A percentile compares a stretch with the other conserved stretches of the same genome.
These are phyloP conservation scores for Phoenicopterus ruber DNA, from an alignment of 2,113 vertebrate species.

Conservation along the genomic window DNA sequence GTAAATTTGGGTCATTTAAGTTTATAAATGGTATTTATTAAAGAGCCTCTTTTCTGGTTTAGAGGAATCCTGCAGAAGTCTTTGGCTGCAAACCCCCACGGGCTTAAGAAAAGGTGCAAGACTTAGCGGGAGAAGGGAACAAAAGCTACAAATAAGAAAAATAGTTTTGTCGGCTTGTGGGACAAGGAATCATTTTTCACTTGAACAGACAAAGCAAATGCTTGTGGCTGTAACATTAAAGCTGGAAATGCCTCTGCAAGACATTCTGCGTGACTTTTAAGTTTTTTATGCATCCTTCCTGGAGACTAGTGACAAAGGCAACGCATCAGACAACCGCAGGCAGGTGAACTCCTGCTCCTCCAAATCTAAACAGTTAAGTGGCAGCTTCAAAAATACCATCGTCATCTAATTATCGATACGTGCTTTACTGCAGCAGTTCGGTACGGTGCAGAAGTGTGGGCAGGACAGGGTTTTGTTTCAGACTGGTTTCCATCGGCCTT, in stretches of 20 bases:
- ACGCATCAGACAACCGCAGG: neutral
- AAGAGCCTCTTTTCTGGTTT: neutral
- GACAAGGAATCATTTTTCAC: neutral
- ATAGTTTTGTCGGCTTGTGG: neutral
- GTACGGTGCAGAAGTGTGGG: neutral
- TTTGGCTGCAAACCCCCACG: neutral
- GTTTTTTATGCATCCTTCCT: neutral
- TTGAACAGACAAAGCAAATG: neutral
- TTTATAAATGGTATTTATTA: slow-evolving; percentile 12
- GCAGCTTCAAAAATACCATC: neutral
- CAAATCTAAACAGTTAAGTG: neutral
- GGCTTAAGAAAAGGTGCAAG: neutral
- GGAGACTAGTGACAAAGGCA: neutral
- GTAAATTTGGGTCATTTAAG: neutral
- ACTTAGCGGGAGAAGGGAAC: neutral
- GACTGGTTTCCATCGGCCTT: neutral
- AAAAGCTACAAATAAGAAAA: neutral
- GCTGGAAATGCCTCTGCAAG: neutral
- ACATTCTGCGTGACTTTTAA: neutral
- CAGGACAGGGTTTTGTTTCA: neutral
- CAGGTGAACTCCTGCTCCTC: neutral
- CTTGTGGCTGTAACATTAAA: neutral
- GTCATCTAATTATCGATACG: fast-evolving
- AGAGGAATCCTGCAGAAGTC: neutral
- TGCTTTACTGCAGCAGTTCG: neutral